Base-by-base conservation (phyloP, 1,140 invertebrate species). In the Watersipora subatra region DNA sequence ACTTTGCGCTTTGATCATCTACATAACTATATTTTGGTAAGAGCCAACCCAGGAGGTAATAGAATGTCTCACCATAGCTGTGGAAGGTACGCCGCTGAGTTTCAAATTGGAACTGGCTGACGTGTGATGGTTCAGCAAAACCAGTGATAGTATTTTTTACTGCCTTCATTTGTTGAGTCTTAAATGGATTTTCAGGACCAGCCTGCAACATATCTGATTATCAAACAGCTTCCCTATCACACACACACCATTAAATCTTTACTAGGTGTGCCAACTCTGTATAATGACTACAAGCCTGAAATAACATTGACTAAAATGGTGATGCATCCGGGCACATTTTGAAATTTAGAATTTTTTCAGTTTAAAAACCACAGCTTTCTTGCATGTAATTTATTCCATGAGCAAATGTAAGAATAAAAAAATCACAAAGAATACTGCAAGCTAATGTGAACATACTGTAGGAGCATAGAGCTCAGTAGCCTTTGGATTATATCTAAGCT, bases 91-190 rank as follows among this genome's bases (percentile, higher is more conserved):
- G 83, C 68, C 96, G 84, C 75, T 99, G 94, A 77, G 92, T 94
- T 81, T 99, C 96, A 86, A 99, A 99, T 71, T 97, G 90, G 81
- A 98, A 99, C 72, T 92, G 90, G 81, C 88, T 97, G 28, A 99
- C 87, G 79, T 97, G 91, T 2, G 94, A 92, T 71, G 88, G 86
- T 77, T 99, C 97, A 2, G 97, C 89, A 84, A 87, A 96, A 17
- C 96, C 97, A 26, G 94, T 88, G 0, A 99, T 79, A 66, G 89
- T 95, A 77, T 99, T 99, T 76, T 92, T 91, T 1, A 83, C 65
- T 75, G 92, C 89, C 69, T 84, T 86, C 78, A 92, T 87, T 74
- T 96, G 92, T 73, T 91, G 85, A 0, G 92, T 93, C 80, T 89
- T 86, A 75, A 89, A 91, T 0, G 93, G 93, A 83, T 96, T 93